These are phyloP conservation scores for Megaustenia siamemsis DNA, from an alignment of 2,888 invertebrate species.

Conservation along the genomic window DNA sequence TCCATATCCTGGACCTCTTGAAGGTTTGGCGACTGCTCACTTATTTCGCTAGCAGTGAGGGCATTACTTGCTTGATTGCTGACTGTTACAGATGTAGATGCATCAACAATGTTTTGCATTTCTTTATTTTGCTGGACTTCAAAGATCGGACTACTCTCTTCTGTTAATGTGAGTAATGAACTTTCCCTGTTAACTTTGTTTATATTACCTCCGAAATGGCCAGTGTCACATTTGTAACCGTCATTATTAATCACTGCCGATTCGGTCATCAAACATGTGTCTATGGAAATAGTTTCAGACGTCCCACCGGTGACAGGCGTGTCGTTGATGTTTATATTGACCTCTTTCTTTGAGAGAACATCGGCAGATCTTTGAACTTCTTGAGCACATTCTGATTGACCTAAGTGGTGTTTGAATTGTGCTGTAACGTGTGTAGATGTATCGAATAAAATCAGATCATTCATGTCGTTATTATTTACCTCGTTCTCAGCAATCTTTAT, in stretches of 20 bases:
- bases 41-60: background rate
- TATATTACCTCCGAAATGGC: background rate
- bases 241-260: background rate
- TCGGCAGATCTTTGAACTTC: no score
- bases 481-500: no score
- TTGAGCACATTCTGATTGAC: no score
- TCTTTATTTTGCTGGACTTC: background rate
- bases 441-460: no score
- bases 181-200: background rate
- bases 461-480: no score
- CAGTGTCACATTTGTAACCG: background rate
- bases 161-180: background rate
- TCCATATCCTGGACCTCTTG: background rate
- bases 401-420: no score
- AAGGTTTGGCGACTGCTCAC: background rate
- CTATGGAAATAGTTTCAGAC: background rate
- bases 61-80: constrained; percentile 22
- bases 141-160: background rate
- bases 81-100: background rate
- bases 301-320: background rate
- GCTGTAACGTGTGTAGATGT: no score
- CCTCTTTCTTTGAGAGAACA: no score
- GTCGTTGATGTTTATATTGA: background rate
- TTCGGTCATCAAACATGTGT: background rate
- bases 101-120: background rate